Evolutionary conservation across 2,797 vertebrate species (phyloP), one percentile per base, ranked within the genome.

Genomic region (Galagoides demidoff): DNA sequence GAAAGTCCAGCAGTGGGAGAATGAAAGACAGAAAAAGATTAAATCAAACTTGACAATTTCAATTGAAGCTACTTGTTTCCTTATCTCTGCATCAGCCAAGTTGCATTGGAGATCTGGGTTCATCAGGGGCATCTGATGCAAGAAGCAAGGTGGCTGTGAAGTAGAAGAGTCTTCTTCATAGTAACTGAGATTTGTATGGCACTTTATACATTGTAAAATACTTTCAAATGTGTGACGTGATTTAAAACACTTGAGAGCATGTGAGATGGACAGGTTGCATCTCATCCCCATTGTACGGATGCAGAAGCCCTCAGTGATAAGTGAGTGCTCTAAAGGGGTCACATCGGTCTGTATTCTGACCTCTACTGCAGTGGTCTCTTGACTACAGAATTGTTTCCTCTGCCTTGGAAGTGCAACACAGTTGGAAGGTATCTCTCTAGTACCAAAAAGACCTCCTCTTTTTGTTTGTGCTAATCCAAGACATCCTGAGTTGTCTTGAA

Each of bases 401-500:
- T 63, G 19, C 16, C 14, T 76, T 61, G 76, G 25, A 88, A 88
- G 22, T 25, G n/a, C 8, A 77, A 82, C 52, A 81, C 1, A 49
- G 9, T 55, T 70, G 27, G 68, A 73, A 95, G 27, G 59, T 31
- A 57, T 68, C 29, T 63, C 49, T 49, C 49, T 49, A 49, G 49
- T 71, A 63, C 23, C 37, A 82, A 90, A 29, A 92, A 61, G 77
- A 61, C 2, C 3, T 88, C 61, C 39, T 84, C 37, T 76, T 95
- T 92, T 76, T 83, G 71, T 93, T 92, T 97, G 34, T 82, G 7
- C 31, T 79, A 73, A 76, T n/a, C 27, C 8, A 64, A 71, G 63
- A 59, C 76, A 43, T 66, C 29, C 17, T 19, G 52, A 59, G 82
- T 20, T 73, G 39, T 87, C 77, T 61, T 82, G 3, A 79, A 79